These are phyloP conservation scores for Xiphorhynchus elegans DNA, from an alignment of 2,113 vertebrate species.

Conservation along the genomic window DNA sequence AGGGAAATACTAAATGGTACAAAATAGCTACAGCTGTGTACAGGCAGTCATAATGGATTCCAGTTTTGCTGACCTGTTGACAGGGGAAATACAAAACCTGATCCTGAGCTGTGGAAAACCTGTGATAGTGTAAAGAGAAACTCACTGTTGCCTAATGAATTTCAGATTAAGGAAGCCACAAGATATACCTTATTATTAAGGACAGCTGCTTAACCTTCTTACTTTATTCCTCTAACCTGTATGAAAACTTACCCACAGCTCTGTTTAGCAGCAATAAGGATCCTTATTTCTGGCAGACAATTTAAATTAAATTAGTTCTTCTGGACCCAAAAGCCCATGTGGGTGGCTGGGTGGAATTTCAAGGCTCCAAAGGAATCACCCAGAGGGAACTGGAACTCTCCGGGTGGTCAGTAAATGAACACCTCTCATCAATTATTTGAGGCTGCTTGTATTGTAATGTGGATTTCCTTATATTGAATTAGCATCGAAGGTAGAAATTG, in stretches of 20 bases:
- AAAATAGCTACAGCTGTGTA: neutral
- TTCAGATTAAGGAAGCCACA: neutral
- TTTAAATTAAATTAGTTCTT: neutral
- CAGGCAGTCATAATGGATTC: neutral
- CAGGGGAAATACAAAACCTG: neutral
- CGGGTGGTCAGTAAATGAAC: neutral
- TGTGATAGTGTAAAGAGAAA: neutral
- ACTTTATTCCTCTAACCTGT: neutral
- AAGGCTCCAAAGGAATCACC: neutral
- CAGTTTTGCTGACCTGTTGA: neutral
- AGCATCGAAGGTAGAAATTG: neutral
- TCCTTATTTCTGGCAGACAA: neutral
- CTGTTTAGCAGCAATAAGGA: neutral
- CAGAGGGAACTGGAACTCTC: neutral
- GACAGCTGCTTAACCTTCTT: neutral
- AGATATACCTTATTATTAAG: neutral
- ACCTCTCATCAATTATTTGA: neutral
- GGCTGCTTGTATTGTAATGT: neutral
- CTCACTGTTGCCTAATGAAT: neutral
- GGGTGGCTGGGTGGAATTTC: neutral
- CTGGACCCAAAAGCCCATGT: rapidly evolving
- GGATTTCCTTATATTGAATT: conserved; percentile 38
- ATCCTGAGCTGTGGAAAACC: neutral
- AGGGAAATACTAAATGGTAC: neutral
- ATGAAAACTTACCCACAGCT: neutral